Base-by-base conservation (phyloP, 2,113 vertebrate species). In the Tylochromis polylepis region DNA sequence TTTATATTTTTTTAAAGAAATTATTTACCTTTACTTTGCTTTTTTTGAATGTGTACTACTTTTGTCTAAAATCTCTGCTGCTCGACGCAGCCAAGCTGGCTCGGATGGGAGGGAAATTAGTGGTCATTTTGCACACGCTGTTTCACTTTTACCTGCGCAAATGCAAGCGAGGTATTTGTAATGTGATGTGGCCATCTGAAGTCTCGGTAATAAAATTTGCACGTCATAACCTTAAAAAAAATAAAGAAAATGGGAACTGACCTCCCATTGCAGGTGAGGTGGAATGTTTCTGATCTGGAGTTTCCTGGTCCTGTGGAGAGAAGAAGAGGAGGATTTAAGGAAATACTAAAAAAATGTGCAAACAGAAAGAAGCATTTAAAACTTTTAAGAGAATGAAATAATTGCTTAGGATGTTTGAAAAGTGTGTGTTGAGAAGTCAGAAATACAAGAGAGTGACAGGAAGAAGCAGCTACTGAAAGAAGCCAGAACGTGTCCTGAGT, bases 241-340 rank as follows among this genome's bases (percentile, higher is more conserved):
- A 81, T 22, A 80, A 22, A 36, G 24, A 43, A 43, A 86, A 82
- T 2, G 12, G 29, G 11, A 15, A 95, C 97, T 97, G 43, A 98
- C 98, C 96, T 99, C 98, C 98, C 98, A 99, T 90, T 98, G 97
- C 91, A 99, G 96, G 95, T 98, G 97, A 18, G 98, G 98, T 2
- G 98, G 98, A 78, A 98, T 99, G 94, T 99, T 99, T 87, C 98
- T 93, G 94, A 99, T 98, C 92, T 98, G 98, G 86, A 99, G 97
- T 84, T 98, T 99, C 93, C 97, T 97, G 93, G 98, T 98, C 96
- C 98, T 99, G 94, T 15, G 85, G 81, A 87, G 16, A 85, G 15
- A 93, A 85, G 67, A 58, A 79, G 10, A 79, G 59, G 65, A 5
- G 29, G n/a, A 27, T 0, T 27, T 91, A 46, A 92, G 89, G 29